Conservation (phyloP, 2,113 vertebrate genomes). For the Capreolus pygargus region DNA sequence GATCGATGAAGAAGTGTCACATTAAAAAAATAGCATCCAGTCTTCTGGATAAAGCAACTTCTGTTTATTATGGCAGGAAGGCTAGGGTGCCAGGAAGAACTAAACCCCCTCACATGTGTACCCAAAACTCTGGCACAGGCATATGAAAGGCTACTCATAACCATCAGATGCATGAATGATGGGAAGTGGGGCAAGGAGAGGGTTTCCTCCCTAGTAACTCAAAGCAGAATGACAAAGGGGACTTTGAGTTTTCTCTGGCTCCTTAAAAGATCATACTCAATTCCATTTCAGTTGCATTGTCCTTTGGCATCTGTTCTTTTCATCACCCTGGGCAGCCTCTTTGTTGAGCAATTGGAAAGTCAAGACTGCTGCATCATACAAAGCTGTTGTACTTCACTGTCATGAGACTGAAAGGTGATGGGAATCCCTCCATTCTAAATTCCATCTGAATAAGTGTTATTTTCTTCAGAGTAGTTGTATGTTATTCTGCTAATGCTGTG, state of each 20-base stretch:
- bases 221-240: background rate
- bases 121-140: background rate
- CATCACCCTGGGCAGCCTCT: background rate
- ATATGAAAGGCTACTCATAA: rapidly evolving
- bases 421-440: background rate
- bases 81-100: background rate
- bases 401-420: background rate
- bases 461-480: background rate
- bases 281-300: background rate
- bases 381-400: background rate
- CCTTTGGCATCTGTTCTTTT: background rate
- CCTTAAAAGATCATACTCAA: background rate
- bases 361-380: background rate
- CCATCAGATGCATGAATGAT: background rate
- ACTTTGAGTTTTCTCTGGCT: background rate
- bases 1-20: background rate
- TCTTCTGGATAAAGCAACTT: background rate
- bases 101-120: background rate
- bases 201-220: background rate
- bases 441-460: background rate
- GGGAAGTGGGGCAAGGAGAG: background rate
- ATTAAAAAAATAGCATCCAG: background rate
- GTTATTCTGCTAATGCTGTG: background rate
- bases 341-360: background rate
- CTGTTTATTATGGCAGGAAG: background rate